Percentiles rank a stretch among this genome's conserved stretches.
These are phyloP conservation scores for Microctonus hyperodae DNA, from an alignment of 2,888 invertebrate genomes.

Conservation along the genomic window DNA sequence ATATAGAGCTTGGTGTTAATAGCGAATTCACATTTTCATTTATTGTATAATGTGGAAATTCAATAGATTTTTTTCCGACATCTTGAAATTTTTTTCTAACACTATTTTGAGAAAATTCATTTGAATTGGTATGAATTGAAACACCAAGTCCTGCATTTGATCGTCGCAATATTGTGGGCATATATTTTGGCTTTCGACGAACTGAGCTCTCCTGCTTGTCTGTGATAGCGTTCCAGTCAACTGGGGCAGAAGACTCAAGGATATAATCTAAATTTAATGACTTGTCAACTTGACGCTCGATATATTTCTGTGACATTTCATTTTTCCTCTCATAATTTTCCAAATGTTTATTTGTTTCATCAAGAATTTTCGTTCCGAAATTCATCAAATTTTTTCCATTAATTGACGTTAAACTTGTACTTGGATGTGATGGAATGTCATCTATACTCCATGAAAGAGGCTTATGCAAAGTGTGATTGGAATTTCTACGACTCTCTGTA, in stretches of 20 bases:
- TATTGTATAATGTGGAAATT: background rate
- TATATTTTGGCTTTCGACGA: slow-evolving; percentile 29
- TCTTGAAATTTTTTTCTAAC: background rate
- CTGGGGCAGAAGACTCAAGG: background rate
- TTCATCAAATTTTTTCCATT: background rate
- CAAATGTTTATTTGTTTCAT: background rate
- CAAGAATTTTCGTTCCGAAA: no score
- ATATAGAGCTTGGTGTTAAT: slow-evolving; percentile 11
- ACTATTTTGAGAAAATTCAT: background rate
- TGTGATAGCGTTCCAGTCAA: no score
- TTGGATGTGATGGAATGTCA: background rate
- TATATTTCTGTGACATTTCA: no score
- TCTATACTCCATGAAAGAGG: background rate
- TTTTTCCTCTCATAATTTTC: no score
- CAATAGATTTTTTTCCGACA: background rate
- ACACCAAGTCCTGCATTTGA: slow-evolving; percentile 18
- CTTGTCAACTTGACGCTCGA: background rate
- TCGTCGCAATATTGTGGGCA: slow-evolving; percentile 34
- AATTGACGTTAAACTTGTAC: background rate
- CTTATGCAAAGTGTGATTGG: no score
- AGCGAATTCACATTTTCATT: background rate
- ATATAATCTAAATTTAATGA: background rate
- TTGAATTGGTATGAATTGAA: background rate
- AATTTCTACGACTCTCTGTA: no score
- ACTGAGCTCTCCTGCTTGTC: background rate